Evolutionary conservation across 2,888 invertebrate genomes (phyloP).

Genomic region (Agrenia bidenticulata): DNA sequence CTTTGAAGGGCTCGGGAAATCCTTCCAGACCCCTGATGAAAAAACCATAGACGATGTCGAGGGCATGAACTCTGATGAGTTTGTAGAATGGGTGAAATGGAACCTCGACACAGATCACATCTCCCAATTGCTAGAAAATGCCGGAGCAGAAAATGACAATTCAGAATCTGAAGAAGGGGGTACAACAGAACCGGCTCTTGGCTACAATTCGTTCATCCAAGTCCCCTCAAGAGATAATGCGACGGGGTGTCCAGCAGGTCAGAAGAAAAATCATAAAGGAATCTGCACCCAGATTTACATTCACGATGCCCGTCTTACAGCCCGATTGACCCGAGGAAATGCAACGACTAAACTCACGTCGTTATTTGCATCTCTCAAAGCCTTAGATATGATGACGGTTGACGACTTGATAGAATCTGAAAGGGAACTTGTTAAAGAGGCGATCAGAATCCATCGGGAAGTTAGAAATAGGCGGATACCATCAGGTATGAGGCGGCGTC

Average conservation of each 20-base stretch:
- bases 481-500: too few relatives aligned
- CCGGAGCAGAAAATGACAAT: background rate
- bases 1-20: too few relatives aligned
- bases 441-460: background rate
- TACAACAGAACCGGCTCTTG: slow-evolving; percentile 1
- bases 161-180: background rate
- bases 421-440: background rate
- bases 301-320: slow-evolving; percentile 11
- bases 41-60: background rate
- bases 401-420: background rate
- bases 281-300: slow-evolving; percentile 21
- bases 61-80: slow-evolving; percentile 16
- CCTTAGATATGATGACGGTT: background rate
- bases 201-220: slow-evolving; percentile 15
- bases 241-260: slow-evolving; percentile 27
- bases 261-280: slow-evolving; percentile 26
- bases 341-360: background rate
- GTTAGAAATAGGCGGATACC: too few relatives aligned
- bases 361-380: background rate
- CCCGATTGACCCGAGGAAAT: background rate
- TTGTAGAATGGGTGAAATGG: slow-evolving; percentile 15
- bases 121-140: slow-evolving; percentile 2
- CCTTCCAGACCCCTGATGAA: too few relatives aligned
- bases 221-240: background rate
- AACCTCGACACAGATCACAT: slow-evolving; percentile 15